Conservation (phyloP, 2,888 invertebrate genomes). For the Lasioglossum leucozonium region DNA sequence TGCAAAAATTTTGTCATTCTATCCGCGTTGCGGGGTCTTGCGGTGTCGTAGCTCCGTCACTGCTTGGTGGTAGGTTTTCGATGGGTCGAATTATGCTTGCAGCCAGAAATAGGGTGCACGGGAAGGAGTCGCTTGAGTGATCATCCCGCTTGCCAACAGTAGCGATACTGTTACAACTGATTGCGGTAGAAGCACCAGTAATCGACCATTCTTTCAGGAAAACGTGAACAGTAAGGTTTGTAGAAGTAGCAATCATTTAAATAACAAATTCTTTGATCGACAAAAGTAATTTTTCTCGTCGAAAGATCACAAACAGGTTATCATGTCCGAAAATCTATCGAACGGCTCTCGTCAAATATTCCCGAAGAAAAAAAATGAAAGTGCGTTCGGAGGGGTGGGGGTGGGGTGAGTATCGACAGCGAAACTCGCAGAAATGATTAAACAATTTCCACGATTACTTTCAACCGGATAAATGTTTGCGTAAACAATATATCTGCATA, state of each 20-base stretch:
- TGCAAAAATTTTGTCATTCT: no score
- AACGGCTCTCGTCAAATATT: not conserved
- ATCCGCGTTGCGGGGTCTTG: no score
- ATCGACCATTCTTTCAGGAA: no score
- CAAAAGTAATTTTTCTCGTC: no score
- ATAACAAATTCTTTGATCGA: no score
- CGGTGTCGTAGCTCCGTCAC: no score
- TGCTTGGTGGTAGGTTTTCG: no score
- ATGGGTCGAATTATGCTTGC: not conserved
- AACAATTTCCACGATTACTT: not conserved
- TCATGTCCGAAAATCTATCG: not conserved
- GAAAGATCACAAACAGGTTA: not conserved
- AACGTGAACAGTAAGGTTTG: no score
- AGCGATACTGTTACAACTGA: not conserved
- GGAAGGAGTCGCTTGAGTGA: not conserved
- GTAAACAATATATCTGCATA: not conserved
- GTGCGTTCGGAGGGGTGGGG: no score
- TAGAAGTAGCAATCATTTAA: no score
- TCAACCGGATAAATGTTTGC: not conserved
- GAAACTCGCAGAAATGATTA: not conserved
- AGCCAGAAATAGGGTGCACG: not conserved
- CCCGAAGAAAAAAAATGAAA: not conserved
- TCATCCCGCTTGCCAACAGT: not conserved
- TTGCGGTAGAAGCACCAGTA: no score
- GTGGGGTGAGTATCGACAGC: no score